Evolutionary conservation across 2,797 vertebrate genomes (phyloP), one percentile per base, ranked within the genome.

Genomic region (Nasua narica): DNA sequence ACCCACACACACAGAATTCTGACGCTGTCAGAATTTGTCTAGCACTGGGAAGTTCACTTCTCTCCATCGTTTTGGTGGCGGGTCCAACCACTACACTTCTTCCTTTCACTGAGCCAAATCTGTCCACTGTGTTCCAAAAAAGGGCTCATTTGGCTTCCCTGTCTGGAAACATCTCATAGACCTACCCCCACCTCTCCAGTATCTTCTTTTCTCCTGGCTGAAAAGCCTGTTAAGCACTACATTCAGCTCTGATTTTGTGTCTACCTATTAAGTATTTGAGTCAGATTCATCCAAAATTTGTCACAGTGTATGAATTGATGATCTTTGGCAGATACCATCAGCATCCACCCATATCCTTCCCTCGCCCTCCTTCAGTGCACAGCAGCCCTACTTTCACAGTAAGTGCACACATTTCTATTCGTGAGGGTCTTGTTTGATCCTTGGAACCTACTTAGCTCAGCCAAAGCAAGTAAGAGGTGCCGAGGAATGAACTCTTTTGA

Each of bases 341-440:
- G 46, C 2, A 6, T 81, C 19, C 29, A 21, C 10, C 10, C 37
- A 5, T 5, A 0, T 12, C 1, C 5, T 29, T n/a, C 9, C 3
- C 21, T 78, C 56, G 12, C 14, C 5, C 18, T 19, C 37, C 11
- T 74, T 23, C 78, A 18, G 32, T 0, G 2, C 18, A 13, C 0
- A 0, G 8, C 11, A 9, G 12, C 2, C 29, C 65, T 12, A 0
- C 3, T 52, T 32, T 18, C 37, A 23, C 0, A 3, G 5, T 23
- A 13, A 14, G 60, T 19, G 11, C 48, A 18, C 35, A 11, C 1
- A 29, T 29, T 48, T 74, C 54, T 76, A 32, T 67, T n/a, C 48
- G 74, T 16, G 19, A 12, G 27, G 43, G 2, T 37, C 56, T 56
- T 46, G 18, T 81, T 74, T 78, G 37, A 46, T 40, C n/a, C 56